Conservation (phyloP, 1,140 invertebrate species). For the Limonius californicus region DNA sequence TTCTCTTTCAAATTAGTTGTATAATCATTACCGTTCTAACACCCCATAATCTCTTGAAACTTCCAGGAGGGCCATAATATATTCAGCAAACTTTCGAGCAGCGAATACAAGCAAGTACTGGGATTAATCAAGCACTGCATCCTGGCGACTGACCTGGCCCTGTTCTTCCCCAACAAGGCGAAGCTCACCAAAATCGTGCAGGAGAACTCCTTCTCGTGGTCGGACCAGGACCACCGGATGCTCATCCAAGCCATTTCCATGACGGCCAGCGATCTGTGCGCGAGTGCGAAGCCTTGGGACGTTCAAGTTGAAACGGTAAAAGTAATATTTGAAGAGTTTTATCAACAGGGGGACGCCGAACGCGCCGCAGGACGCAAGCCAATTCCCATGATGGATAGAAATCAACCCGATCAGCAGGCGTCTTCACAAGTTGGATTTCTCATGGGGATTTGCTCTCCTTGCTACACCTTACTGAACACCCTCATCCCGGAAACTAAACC, state of each 20-base stretch:
- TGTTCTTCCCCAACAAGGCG: constrained; percentile 74
- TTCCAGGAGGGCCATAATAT: constrained; percentile 77
- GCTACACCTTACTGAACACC: constrained; percentile 65
- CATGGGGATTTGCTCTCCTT: constrained; percentile 75
- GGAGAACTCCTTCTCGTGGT: constrained; percentile 59
- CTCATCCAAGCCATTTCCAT: constrained; percentile 72
- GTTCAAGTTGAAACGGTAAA: constrained; percentile 74
- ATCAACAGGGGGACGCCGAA: constrained; percentile 76
- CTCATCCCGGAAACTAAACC: constrained; percentile 69
- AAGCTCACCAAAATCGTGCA: constrained; percentile 59
- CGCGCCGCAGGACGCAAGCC: constrained; percentile 63
- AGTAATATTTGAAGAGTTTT: constrained; percentile 85
- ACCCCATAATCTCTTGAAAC: neutral
- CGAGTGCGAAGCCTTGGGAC: constrained; percentile 79
- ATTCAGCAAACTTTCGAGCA: constrained; percentile 65
- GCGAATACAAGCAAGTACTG: constrained; percentile 75
- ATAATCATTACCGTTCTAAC: neutral
- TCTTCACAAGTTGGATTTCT: constrained; percentile 76
- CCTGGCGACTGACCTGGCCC: constrained; percentile 76
- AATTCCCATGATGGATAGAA: constrained; percentile 81
- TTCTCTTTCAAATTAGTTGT: too few relatives aligned
- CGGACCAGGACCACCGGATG: constrained; percentile 57
- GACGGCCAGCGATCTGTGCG: constrained; percentile 80
- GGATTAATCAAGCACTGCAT: constrained; percentile 76
- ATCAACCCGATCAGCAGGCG: constrained; percentile 67